Evolutionary conservation across 2,113 vertebrate genomes (phyloP).

Genomic region (Dendropsophus ebraccatus): DNA sequence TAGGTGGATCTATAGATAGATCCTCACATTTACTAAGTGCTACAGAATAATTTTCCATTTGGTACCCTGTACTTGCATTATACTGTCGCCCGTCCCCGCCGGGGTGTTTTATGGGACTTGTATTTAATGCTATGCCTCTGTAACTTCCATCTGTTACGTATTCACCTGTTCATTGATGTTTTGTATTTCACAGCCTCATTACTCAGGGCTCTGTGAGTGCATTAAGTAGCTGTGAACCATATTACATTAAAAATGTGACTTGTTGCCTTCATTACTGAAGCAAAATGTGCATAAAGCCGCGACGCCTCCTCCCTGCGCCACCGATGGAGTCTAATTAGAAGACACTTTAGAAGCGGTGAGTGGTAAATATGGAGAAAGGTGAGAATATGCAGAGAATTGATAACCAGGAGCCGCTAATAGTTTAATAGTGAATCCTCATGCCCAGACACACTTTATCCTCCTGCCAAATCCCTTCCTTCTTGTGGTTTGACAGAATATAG

Average conservation of each 20-base stretch:
- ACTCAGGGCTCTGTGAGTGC: neutral
- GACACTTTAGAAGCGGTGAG: conserved; percentile 24
- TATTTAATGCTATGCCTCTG: conserved; percentile 6
- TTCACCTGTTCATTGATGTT: conserved; percentile 14
- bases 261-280: conserved; percentile 33
- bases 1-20: too few relatives aligned
- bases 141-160: conserved; percentile 3
- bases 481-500: neutral
- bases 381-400: neutral
- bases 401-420: neutral
- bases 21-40: too few relatives aligned
- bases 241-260: conserved; percentile 33
- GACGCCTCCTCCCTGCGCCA: neutral
- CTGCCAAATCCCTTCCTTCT: neutral
- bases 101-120: neutral
- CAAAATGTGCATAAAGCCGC: neutral
- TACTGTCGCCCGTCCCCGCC: neutral
- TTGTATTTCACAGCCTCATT: conserved; percentile 11
- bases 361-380: conserved; percentile 9
- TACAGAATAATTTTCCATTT: neutral
- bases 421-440: neutral
- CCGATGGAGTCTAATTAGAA: conserved; percentile 10
- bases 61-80: neutral
- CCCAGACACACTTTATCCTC: neutral
- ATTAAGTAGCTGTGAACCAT: conserved; percentile 36